Percentiles rank a stretch among this genome's conserved stretches.
Evolutionary conservation across 2,888 invertebrate genomes (phyloP).

Genomic region (Nysson spinosus): DNA sequence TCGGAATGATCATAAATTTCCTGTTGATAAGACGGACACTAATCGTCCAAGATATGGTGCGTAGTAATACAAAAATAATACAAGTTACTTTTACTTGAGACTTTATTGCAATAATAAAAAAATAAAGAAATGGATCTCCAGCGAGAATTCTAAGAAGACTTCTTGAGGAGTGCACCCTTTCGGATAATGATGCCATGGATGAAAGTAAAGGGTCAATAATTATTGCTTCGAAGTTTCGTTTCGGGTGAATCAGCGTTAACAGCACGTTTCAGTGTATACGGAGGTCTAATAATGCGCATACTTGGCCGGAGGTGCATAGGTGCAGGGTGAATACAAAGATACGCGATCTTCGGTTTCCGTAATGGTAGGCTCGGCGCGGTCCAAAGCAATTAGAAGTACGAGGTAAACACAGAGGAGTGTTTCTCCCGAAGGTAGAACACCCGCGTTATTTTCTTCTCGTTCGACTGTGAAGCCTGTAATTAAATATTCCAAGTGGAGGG

Average conservation of each 20-base stretch:
- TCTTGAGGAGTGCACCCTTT: not conserved
- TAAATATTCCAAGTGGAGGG: conserved; percentile 68
- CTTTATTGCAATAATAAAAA: too few species aligned
- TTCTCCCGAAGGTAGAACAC: conserved; percentile 47
- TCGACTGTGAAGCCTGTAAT: conserved; percentile 69
- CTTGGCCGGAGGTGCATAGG: conserved; percentile 13
- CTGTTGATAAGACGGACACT: too few species aligned
- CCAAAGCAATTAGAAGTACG: conserved; percentile 75
- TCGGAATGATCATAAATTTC: too few species aligned
- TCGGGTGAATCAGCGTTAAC: conserved; percentile 3
- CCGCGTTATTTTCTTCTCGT: conserved; percentile 71
- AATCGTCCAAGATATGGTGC: too few species aligned
- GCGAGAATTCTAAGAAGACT: not conserved
- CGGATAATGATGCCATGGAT: not conserved
- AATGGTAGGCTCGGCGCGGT: conserved; percentile 63
- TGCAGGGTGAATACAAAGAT: conserved; percentile 47
- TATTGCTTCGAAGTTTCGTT: conserved; percentile 56
- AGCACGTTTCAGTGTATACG: not conserved
- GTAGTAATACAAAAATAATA: too few species aligned
- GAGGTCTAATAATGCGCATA: conserved; percentile 9
- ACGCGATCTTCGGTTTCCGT: conserved; percentile 58
- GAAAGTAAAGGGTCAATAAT: conserved; percentile 49
- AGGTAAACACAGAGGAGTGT: conserved; percentile 74
- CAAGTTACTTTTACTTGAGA: too few species aligned
- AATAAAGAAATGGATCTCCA: conserved; percentile 6